Conservation (phyloP, 2,113 vertebrate genomes). For the Ranitomeya imitator region DNA sequence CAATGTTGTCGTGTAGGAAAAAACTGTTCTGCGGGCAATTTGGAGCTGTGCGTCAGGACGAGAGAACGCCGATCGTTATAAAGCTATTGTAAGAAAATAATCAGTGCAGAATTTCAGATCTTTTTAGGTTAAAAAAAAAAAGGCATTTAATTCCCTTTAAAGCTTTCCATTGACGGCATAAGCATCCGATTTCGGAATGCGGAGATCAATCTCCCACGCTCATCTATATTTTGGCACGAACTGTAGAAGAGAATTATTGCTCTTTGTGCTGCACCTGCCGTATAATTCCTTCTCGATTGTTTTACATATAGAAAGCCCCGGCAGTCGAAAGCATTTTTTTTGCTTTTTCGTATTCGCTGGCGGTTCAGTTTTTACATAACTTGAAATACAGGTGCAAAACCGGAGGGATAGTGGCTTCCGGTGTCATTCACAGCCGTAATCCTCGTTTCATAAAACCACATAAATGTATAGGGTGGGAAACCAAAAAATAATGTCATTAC, state of each 20-base stretch:
- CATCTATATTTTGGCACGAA: neutral
- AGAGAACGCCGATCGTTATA: too few species aligned
- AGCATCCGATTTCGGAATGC: neutral
- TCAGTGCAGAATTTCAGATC: neutral
- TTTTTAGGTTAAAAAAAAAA: neutral
- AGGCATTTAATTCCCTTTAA: neutral
- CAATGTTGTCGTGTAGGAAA: too few species aligned
- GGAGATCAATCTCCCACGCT: neutral
- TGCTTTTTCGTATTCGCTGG: neutral
- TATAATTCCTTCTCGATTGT: slow-evolving; percentile 1
- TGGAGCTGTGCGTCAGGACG: neutral
- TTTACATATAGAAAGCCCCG: neutral
- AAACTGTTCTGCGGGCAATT: neutral
- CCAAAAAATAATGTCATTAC: too few species aligned
- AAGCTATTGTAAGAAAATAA: neutral
- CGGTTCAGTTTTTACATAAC: neutral
- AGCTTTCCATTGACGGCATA: neutral
- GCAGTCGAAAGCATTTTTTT: neutral
- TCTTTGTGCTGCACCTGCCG: neutral
- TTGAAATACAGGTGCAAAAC: neutral
- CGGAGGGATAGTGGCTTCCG: neutral
- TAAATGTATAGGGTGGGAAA: too few species aligned
- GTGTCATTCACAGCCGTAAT: neutral
- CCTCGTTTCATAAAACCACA: too few species aligned
- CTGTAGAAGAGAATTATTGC: neutral